These are phyloP conservation scores for Bombyx huttoni DNA, from an alignment of 2,888 invertebrate genomes.

Conservation along the genomic window DNA sequence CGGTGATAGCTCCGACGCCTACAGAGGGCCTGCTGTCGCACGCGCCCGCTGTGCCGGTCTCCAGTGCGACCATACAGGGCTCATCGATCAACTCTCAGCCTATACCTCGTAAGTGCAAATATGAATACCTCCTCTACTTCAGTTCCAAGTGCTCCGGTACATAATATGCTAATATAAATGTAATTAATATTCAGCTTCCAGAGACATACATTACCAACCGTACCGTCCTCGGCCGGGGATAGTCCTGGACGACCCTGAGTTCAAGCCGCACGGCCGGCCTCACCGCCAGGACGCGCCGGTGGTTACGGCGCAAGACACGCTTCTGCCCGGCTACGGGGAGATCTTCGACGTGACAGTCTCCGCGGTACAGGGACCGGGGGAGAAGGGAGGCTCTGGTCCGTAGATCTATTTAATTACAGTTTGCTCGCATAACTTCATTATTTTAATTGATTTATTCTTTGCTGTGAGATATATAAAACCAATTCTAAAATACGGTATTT, in stretches of 20 bases:
- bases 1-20: constrained; percentile 39
- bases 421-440: not conserved
- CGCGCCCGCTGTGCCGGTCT: constrained; percentile 20
- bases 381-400: constrained; percentile 52
- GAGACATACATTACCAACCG: constrained; percentile 67
- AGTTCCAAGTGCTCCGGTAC: too few relatives aligned
- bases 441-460: not conserved
- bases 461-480: too few relatives aligned
- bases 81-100: constrained; percentile 48
- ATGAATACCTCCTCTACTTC: too few relatives aligned
- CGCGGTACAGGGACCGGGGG: constrained; percentile 87
- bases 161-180: not conserved
- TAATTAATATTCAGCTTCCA: constrained; percentile 31
- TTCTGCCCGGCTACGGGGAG: constrained; percentile 75
- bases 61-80: constrained; percentile 26
- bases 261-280: constrained; percentile 75
- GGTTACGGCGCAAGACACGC: constrained; percentile 57
- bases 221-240: constrained; percentile 88
- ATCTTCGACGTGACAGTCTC: constrained; percentile 91
- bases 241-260: constrained; percentile 87
- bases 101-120: constrained; percentile 38
- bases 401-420: not conserved
- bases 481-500: too few relatives aligned
- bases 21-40: constrained; percentile 39
- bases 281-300: constrained; percentile 47